phyloP scores from a whole-genome alignment of 2,113 vertebrate genomes.

The Phycodurus eques region DNA sequence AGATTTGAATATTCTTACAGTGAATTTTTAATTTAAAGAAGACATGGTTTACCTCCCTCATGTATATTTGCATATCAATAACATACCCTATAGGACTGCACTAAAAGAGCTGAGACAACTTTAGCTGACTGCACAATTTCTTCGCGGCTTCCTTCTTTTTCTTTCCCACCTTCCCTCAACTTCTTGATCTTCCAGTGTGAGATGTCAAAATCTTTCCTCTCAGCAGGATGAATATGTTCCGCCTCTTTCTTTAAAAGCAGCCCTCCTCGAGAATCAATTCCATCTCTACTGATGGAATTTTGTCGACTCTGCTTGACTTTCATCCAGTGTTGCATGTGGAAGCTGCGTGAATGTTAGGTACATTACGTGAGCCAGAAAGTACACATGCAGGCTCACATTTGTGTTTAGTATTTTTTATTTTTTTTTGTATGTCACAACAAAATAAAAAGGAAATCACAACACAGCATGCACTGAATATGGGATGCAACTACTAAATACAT shows the following conservation, averaged over 20 bases:
- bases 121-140: slow-evolving; percentile 1
- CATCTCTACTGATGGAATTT: slow-evolving; percentile 28
- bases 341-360: background rate
- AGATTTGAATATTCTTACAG: background rate
- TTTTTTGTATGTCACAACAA: background rate
- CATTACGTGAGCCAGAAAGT: background rate
- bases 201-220: slow-evolving; percentile 24
- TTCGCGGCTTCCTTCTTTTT: background rate
- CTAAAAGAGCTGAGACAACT: background rate
- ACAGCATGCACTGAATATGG: background rate
- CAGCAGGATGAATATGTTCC: slow-evolving; percentile 23
- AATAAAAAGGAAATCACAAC: background rate
- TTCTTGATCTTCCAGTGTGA: slow-evolving; percentile 9
- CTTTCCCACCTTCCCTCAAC: slow-evolving; percentile 3
- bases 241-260: slow-evolving; percentile 8
- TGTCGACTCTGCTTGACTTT: slow-evolving; percentile 7
- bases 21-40: background rate
- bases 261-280: slow-evolving; percentile 15
- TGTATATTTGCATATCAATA: background rate
- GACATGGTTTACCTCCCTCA: background rate
- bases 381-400: background rate
- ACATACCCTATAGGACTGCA: background rate
- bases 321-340: slow-evolving; percentile 7
- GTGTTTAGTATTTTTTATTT: background rate
- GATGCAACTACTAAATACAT: background rate